phyloP scores from a whole-genome alignment of 2,113 vertebrate genomes.

The Trematocara zebra region DNA sequence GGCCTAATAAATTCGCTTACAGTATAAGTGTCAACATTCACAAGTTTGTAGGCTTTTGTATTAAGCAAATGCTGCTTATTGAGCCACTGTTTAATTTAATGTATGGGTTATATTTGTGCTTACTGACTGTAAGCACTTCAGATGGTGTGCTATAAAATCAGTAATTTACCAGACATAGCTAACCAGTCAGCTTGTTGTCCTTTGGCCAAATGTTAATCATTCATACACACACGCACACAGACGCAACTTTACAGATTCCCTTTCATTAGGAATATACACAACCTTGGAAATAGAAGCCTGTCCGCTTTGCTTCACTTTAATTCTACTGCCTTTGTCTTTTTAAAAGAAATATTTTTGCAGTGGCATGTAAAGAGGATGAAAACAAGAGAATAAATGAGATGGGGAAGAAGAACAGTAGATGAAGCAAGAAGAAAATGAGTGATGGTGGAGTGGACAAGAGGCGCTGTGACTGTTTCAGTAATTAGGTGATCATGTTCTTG shows the following conservation, averaged over 20 bases:
- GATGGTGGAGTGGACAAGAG: not conserved
- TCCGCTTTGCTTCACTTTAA: not conserved
- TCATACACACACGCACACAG: not conserved
- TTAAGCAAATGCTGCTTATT: not conserved
- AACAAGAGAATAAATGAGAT: not conserved
- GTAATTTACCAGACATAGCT: not conserved
- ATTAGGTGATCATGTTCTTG: slow-evolving; percentile 15
- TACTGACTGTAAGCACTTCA: not conserved
- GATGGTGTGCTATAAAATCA: not conserved
- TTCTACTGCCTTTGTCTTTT: not conserved
- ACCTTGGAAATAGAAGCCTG: not conserved
- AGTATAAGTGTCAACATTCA: not conserved
- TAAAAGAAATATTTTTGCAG: not conserved
- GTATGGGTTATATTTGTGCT: not conserved
- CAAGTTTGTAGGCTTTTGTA: not conserved
- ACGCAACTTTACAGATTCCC: not conserved
- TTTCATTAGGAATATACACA: not conserved
- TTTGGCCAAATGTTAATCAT: not conserved
- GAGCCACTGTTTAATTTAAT: not conserved
- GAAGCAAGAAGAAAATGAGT: not conserved
- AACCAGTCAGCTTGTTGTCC: not conserved
- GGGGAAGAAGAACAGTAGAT: not conserved
- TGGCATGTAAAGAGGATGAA: not conserved
- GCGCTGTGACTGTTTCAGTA: not conserved
- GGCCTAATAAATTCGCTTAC: not conserved